These are phyloP conservation scores for Physella acuta DNA, from an alignment of 1,140 invertebrate species.

Conservation along the genomic window DNA sequence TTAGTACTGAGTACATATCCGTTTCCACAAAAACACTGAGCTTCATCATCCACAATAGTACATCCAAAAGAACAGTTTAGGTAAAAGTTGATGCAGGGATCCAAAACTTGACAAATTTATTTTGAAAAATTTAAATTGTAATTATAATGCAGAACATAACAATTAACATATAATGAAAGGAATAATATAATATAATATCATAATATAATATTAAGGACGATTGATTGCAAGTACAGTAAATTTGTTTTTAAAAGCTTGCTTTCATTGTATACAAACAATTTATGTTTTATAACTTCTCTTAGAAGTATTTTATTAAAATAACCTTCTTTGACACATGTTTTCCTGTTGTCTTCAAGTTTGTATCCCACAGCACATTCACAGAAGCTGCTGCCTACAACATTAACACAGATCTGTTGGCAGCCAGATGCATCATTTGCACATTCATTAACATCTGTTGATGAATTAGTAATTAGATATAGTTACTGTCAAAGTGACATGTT, in stretches of 20 bases:
- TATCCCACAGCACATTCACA: constrained; percentile 61
- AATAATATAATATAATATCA: no score
- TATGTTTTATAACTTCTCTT: no score
- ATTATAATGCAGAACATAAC: no score
- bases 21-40: not conserved
- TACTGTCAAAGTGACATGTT: no score
- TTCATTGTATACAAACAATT: no score
- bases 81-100: constrained; percentile 3
- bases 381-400: constrained; percentile 68
- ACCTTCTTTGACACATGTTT: not conserved
- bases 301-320: no score
- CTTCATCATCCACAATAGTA: not conserved
- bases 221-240: no score
- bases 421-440: not conserved
- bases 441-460: constrained; percentile 21
- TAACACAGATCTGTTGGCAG: constrained; percentile 21
- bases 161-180: no score
- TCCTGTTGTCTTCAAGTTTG: constrained; percentile 2
- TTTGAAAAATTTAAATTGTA: no score
- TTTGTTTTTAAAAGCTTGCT: no score
- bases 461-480: no score
- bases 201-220: no score
- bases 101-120: constrained; percentile 17
- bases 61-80: constrained; percentile 9
- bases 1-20: not conserved